A percentile compares a stretch with the other conserved stretches of the same genome.
Conservation (phyloP, 2,113 vertebrate species). For the Colaptes auratus region DNA sequence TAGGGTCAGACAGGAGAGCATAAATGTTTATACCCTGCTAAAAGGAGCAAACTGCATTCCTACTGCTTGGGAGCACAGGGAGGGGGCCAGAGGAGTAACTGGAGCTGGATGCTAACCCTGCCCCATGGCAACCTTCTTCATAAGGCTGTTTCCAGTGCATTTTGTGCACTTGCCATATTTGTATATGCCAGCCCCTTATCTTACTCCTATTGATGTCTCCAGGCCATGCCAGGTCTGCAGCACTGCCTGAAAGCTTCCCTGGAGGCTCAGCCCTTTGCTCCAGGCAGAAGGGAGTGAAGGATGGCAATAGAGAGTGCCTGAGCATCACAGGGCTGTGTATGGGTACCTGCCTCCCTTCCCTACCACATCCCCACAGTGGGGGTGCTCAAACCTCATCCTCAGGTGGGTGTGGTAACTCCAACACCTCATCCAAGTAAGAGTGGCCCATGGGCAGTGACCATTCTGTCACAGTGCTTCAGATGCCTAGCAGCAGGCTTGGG, state of each 20-base stretch:
- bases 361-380: fast-evolving
- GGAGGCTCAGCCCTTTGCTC: not conserved
- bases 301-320: not conserved
- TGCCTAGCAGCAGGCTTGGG: not conserved
- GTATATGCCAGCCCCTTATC: not conserved
- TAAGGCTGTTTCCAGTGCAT: not conserved
- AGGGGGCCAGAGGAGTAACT: not conserved
- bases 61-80: not conserved
- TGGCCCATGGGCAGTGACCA: not conserved
- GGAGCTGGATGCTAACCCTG: not conserved
- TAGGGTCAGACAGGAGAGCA: constrained; percentile 41
- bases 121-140: not conserved
- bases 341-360: no score
- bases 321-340: not conserved
- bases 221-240: fast-evolving
- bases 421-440: fast-evolving
- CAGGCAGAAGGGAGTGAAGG: not conserved
- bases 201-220: fast-evolving
- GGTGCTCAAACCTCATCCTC: not conserved
- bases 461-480: fast-evolving
- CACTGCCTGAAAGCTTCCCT: fast-evolving
- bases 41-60: not conserved
- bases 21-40: constrained; percentile 22
- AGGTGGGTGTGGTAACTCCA: fast-evolving
- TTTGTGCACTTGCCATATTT: not conserved